These are phyloP conservation scores for Hypanus sabinus DNA, from an alignment of 2,113 vertebrate species.

Conservation along the genomic window DNA sequence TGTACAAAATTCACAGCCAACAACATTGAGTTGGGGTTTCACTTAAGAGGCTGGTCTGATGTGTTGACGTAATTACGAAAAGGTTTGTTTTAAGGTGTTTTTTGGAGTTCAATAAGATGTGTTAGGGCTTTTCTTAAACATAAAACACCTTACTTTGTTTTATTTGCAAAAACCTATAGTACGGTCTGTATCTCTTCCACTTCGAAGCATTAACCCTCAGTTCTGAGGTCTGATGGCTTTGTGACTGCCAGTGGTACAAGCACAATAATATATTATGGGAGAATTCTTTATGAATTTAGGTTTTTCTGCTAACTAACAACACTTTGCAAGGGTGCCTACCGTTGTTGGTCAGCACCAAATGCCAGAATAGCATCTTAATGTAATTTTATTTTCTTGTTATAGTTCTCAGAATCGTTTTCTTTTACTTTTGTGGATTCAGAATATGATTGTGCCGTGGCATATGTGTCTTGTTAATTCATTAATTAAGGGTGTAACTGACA, in stretches of 20 bases:
- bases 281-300: neutral
- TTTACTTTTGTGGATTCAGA: neutral
- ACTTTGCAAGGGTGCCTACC: too few relatives aligned
- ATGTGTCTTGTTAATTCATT: neutral
- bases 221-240: neutral
- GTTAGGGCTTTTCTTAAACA: too few relatives aligned
- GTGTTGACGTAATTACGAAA: too few relatives aligned
- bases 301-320: neutral
- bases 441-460: neutral
- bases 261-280: neutral
- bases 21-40: too few relatives aligned
- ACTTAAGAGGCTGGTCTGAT: too few relatives aligned
- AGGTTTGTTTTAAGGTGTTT: too few relatives aligned
- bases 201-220: neutral
- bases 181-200: neutral
- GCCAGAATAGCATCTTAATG: neutral
- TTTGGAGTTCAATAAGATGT: too few relatives aligned
- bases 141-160: too few relatives aligned
- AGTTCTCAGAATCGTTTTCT: neutral
- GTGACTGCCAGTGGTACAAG: neutral
- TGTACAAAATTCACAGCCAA: too few relatives aligned
- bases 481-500: neutral
- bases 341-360: neutral
- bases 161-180: too few relatives aligned
- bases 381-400: neutral